Base-by-base conservation (phyloP, 2,888 invertebrate genomes). In the Meandrusa payeni region DNA sequence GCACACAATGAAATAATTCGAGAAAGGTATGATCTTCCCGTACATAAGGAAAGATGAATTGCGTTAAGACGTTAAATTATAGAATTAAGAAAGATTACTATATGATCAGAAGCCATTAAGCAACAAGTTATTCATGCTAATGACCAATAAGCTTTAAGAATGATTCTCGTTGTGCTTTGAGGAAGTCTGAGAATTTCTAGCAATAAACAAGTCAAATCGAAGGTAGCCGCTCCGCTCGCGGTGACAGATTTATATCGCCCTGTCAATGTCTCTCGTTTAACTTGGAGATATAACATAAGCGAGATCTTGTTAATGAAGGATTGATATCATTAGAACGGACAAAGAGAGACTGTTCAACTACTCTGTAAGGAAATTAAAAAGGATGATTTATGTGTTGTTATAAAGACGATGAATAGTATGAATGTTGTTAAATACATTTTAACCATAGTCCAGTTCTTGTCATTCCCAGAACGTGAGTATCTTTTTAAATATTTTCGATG, bases 191-290 rank as follows among this genome's bases (percentile, higher is more conserved):
- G 61, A 59, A 61, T 59, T 60, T 61, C 56, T 52, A 50, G 54
- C 55, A 54, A 68, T 69, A 73, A 72, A 69, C 60, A 70, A 65
- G 58, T 61, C 67, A 65, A 62, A 61, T 55, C 52, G 55, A 63
- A 66, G 60, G 60, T 58, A 62, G 61, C 58, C 54, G 50, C 24
- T 46, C 50, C 33, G 47, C 42, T 39, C 26, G 9, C 15, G 32
- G 38, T 38, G 46, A 50, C 48, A 48, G 45, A 52, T 52, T 54
- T 51, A 54, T 54, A 26, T 45, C 24, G 15, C 15, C 9, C 34
- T 41, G 32, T 43, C 42, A 47, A 41, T 34, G 26, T 10, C 27
- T 23, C 31, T 37, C 38, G 23, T 46, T 48, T 42, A 41, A 39
- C 11, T 26, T 7, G n/a, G 29, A 36, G 27, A 37, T 42, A 37